Evolutionary conservation across 2,113 vertebrate species (phyloP).

Genomic region (Leiothrix lutea): DNA sequence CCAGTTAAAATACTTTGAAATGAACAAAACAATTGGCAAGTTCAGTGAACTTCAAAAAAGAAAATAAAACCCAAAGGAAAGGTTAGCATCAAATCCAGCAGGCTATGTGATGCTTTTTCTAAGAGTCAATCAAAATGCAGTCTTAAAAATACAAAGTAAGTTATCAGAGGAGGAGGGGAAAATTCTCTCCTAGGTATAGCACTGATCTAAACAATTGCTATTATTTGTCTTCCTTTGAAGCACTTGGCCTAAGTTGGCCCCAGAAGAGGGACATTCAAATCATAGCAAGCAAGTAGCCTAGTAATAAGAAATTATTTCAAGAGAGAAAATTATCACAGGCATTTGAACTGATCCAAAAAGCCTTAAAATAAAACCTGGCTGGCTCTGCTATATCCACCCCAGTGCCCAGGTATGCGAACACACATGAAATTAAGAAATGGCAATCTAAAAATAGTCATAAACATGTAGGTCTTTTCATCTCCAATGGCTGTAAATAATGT

Average conservation of each 20-base stretch:
- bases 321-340: neutral
- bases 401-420: neutral
- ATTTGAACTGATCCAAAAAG: neutral
- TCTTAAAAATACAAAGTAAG: neutral
- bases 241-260: neutral
- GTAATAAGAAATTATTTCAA: neutral
- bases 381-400: neutral
- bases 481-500: constrained; percentile 8
- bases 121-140: neutral
- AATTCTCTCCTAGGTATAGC: neutral
- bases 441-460: constrained; percentile 12
- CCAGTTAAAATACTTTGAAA: neutral
- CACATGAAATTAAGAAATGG: neutral
- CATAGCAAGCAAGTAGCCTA: neutral
- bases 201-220: neutral
- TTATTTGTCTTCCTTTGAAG: neutral
- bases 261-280: neutral
- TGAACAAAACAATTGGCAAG: neutral
- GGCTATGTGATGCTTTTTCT: neutral
- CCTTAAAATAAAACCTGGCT: neutral
- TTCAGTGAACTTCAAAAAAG: neutral
- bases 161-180: neutral
- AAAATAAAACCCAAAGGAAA: neutral
- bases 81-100: neutral
- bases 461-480: constrained; percentile 1